Conservation (phyloP, 2,888 invertebrate genomes). For the Chelonus formosanus region DNA sequence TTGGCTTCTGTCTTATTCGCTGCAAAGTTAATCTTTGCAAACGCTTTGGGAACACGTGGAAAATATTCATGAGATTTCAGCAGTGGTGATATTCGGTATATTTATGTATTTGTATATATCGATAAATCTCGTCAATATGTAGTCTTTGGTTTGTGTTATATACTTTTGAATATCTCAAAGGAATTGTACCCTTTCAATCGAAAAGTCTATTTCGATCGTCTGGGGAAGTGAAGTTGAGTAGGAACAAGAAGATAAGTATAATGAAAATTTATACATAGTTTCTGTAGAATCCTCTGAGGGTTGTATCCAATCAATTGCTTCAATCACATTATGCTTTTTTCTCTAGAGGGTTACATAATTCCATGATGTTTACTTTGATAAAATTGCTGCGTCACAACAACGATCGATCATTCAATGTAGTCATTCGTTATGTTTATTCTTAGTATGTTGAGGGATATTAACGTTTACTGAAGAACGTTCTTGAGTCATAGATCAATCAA, state of each 20-base stretch:
- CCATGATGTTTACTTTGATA: slow-evolving; percentile 2
- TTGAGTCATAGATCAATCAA: neutral
- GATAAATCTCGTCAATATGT: slow-evolving; percentile 16
- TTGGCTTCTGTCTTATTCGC: too few relatives aligned
- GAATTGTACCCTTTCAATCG: slow-evolving; percentile 23
- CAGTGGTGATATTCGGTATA: neutral
- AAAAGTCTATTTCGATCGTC: slow-evolving; percentile 25
- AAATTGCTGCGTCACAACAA: slow-evolving; percentile 7
- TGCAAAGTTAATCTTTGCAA: too few relatives aligned
- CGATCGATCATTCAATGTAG: slow-evolving; percentile 20
- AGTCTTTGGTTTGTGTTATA: slow-evolving; percentile 18
- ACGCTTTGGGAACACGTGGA: too few relatives aligned
- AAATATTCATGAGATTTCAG: slow-evolving; percentile 37
- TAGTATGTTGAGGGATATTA: neutral
- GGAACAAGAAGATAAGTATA: slow-evolving; percentile 26
- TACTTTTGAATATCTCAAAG: slow-evolving; percentile 13
- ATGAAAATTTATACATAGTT: slow-evolving; percentile 27
- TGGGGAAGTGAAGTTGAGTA: slow-evolving; percentile 9
- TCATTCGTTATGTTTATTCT: slow-evolving; percentile 1
- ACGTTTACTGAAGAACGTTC: neutral
- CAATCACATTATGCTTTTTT: slow-evolving; percentile 29
- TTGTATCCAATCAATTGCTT: slow-evolving; percentile 20
- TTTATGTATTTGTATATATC: slow-evolving; percentile 31
- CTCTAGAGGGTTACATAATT: neutral
- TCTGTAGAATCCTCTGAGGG: slow-evolving; percentile 23